Evolutionary conservation across 2,888 invertebrate genomes (phyloP).

Genomic region (Epirrhoe tristata): DNA sequence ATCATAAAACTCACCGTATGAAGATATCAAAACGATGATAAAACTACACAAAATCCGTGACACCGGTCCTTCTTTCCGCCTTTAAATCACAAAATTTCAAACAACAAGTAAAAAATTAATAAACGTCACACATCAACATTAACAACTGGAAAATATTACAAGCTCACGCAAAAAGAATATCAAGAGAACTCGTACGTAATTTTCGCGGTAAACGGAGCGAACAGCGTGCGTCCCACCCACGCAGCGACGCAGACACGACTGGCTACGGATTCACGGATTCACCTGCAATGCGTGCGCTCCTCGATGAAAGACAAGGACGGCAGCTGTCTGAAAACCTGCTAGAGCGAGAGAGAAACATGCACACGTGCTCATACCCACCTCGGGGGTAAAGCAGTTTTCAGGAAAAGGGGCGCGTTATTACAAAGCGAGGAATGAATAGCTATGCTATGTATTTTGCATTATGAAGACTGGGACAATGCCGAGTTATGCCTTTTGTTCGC

Average conservation of each 20-base stretch:
- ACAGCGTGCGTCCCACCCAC: conserved; percentile 65
- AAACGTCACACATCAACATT: conserved; percentile 64
- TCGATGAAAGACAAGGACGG: conserved; percentile 63
- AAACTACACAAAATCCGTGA: conserved; percentile 53
- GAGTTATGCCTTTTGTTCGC: conserved; percentile 69
- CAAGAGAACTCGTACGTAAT: conserved; percentile 61
- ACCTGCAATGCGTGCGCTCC: conserved; percentile 85
- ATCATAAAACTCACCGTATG: conserved; percentile 41
- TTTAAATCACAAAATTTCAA: conserved; percentile 58
- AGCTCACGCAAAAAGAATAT: conserved; percentile 37
- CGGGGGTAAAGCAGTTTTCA: conserved; percentile 72
- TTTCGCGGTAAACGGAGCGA: conserved; percentile 76
- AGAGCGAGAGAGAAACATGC: conserved; percentile 58
- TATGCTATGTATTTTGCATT: conserved; percentile 71
- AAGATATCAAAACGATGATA: conserved; percentile 31
- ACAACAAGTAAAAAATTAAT: conserved; percentile 62
- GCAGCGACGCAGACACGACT: conserved; percentile 69
- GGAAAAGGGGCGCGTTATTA: conserved; percentile 74
- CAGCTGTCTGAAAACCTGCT: conserved; percentile 36
- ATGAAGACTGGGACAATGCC: conserved; percentile 68
- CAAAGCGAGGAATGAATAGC: conserved; percentile 76
- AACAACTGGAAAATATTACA: conserved; percentile 47
- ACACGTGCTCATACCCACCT: conserved; percentile 76
- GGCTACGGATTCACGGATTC: conserved; percentile 51
- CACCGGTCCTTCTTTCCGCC: conserved; percentile 41